Evolutionary conservation across 2,113 vertebrate genomes (phyloP), one percentile per base, ranked within the genome.

Genomic region (Meriones unguiculatus): DNA sequence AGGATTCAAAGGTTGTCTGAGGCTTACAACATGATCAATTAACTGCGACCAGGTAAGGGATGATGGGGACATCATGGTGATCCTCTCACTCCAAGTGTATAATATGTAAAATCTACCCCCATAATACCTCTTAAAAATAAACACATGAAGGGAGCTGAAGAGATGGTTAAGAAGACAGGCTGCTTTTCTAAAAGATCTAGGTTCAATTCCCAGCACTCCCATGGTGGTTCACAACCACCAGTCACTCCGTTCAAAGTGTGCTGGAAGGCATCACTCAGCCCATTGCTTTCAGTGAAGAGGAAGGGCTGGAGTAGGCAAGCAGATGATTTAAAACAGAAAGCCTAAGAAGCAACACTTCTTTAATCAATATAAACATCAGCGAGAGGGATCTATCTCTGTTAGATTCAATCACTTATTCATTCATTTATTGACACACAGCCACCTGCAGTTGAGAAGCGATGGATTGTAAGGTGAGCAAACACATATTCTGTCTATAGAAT

Each of bases 121-220:
- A 86, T 52, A 70, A 70, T 89, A 72, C 17, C 67, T 82, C 17
- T 69, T 94, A 73, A 93, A 90, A 94, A 78, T 52, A 77, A 96
- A 77, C 30, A 76, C 57, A 75, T 28, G 28, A 81, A 46, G n/a
- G 10, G 30, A 20, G 38, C 62, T 30, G 7, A 13, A 54, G 35
- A 18, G 25, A 65, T 41, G 18, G 30, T 20, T 87, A 69, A 46
- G 62, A 86, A 86, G 38, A 32, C 62, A 41, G n/a, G 57, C n/a
- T 17, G 24, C 35, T 24, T n/a, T 82, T 28, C n/a, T 57, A 25
- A 22, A 82, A 35, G n/a, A 62, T 6, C 57, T 54, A 38, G 35
- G 20, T 82, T 82, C 22, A 24, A 84, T 82, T 38, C 59, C 59
- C 59, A 84, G 59, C 24, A 46, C n/a, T 41, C 24, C 28, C 81